Percentiles rank a stretch among this genome's conserved stretches.
phyloP scores from a whole-genome alignment of 2,888 invertebrate genomes.

The Drosophila mercatorum region DNA sequence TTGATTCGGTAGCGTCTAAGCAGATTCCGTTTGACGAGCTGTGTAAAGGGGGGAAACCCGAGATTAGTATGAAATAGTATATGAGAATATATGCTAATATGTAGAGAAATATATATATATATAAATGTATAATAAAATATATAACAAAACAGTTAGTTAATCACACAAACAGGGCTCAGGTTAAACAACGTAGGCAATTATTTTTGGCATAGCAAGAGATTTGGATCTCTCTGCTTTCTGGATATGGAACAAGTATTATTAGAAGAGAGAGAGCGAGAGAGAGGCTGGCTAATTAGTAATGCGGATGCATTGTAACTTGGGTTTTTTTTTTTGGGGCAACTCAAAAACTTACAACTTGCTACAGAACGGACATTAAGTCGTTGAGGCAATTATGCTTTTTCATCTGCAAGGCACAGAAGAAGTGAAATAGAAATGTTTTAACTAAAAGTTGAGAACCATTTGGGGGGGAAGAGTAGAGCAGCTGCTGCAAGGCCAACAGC shows the following conservation, averaged over 20 bases:
- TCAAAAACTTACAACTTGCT: conserved; percentile 63
- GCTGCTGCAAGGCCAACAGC: background rate
- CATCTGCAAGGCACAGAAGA: conserved; percentile 62
- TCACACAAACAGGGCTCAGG: background rate
- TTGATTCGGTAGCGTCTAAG: conserved; percentile 41
- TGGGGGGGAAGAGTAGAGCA: background rate
- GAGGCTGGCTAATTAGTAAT: conserved; percentile 13
- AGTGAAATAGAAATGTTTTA: conserved; percentile 23
- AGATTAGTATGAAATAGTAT: background rate
- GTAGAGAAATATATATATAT: too few species aligned
- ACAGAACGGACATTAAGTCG: conserved; percentile 23
- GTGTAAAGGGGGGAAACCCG: background rate
- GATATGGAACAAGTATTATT: conserved; percentile 8
- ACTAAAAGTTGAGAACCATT: background rate
- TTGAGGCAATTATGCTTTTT: conserved; percentile 50
- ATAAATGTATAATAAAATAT: too few species aligned
- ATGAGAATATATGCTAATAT: background rate
- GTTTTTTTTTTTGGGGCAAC: conserved; percentile 2
- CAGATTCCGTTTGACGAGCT: conserved; percentile 45
- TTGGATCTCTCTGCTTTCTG: background rate
- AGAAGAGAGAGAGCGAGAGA: background rate
- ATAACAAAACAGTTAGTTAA: conserved; percentile 1
- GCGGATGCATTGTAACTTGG: conserved; percentile 20
- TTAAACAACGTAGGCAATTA: background rate
- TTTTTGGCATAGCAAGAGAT: background rate